These are phyloP conservation scores for Umimayanthus kanabou DNA, from an alignment of 92 coral and sea anemone species.

Conservation along the genomic window DNA sequence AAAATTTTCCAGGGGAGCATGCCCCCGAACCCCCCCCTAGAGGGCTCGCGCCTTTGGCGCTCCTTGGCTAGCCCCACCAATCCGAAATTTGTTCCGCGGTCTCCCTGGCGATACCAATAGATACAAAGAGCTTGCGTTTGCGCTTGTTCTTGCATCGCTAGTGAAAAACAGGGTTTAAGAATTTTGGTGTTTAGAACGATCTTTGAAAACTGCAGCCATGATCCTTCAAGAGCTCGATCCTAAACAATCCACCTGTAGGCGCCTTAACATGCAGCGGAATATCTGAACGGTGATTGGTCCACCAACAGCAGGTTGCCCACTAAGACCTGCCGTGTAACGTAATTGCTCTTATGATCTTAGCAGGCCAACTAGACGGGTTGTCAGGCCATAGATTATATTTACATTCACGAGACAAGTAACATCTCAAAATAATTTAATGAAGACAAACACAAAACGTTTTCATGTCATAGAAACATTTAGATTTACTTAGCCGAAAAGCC, in stretches of 20 bases:
- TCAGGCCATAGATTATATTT: constrained; percentile 35
- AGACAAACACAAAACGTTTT: background rate
- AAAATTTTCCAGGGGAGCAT: too few relatives aligned
- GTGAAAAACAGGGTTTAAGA: too few relatives aligned
- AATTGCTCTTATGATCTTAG: constrained; percentile 40
- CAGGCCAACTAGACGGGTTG: background rate
- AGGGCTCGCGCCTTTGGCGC: too few relatives aligned
- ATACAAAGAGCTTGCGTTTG: too few relatives aligned
- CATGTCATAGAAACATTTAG: constrained; percentile 1
- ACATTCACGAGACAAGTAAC: constrained; percentile 3
- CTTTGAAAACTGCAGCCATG: background rate
- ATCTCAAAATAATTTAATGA: constrained; percentile 15
- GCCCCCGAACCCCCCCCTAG: too few relatives aligned
- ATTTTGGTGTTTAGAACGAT: background rate
- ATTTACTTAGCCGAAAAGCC: background rate
- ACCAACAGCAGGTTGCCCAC: background rate
- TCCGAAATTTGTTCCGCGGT: too few relatives aligned
- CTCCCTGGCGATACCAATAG: too few relatives aligned
- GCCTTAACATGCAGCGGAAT: background rate
- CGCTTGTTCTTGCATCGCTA: too few relatives aligned
- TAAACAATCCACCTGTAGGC: background rate
- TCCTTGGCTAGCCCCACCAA: too few relatives aligned
- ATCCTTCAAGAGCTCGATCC: background rate
- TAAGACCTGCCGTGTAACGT: constrained; percentile 35
- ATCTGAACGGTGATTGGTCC: constrained; percentile 15